Evolutionary conservation across 2,888 invertebrate species (phyloP), one percentile per base, ranked within the genome.

Genomic region (Epinotia demarniana): DNA sequence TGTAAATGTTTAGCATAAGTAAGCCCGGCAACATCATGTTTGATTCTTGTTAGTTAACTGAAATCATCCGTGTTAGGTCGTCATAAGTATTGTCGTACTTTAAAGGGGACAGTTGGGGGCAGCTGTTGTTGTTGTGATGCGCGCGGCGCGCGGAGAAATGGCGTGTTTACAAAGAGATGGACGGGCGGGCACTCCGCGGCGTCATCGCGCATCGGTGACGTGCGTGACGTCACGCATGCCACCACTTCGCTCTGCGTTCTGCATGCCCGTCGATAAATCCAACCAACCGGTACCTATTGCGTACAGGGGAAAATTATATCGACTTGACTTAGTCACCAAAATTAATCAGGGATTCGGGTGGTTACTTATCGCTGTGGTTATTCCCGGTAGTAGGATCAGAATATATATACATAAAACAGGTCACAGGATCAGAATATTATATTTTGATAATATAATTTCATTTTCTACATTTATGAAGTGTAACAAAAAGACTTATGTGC

Each of bases 201-300:
- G 75, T 75, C 75, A 72, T 39, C 33, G 33, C 33, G 33, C 33
- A 33, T 33, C 75, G 75, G n/a, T 75, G 75, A 75, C 72, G 75
- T 72, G 67, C 63, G 57, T 64, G 69, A 75, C 74, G 74, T 70
- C 70, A 67, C 49, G 72, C 57, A 62, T 53, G 53, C 53, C n/a
- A 53, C 53, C 6, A 46, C 27, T 27, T 2, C 27, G 66, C 27
- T n/a, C 23, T 69, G 69, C 69, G 60, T 46, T 68, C 43, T 5
- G 16, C n/a, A 23, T 58, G 9, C n/a, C n/a, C n/a, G 13, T 53
- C 8, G n/a, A n/a, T 53, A 53, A 53, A n/a, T 53, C n/a, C 53
- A 6, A 53, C 16, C n/a, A 49, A 49, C 49, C 5, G 46, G 49
- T 49, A 49, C 49, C 16, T 49, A 49, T 9, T 49, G 49, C 49